phyloP scores from a whole-genome alignment of 2,797 vertebrate genomes.

The Sphenopsis melanotis region DNA sequence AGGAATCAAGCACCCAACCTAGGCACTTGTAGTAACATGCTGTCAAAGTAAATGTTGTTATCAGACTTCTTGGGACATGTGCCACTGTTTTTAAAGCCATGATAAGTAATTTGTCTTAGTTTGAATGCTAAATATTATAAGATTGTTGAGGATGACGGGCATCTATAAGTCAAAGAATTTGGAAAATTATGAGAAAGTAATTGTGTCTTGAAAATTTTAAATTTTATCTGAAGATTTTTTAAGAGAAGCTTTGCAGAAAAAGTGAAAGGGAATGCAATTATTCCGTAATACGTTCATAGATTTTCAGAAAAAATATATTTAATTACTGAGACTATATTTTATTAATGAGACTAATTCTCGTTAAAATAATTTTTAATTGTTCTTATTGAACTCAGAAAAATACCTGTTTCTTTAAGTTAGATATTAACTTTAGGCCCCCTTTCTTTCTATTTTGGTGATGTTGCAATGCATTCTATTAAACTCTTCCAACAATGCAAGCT shows the following conservation, averaged over 20 bases:
- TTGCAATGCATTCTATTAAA: background rate
- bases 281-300: rapidly evolving
- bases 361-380: background rate
- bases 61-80: background rate
- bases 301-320: background rate
- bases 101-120: background rate
- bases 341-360: background rate
- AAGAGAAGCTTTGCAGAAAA: background rate
- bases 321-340: background rate
- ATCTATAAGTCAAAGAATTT: background rate
- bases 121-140: background rate
- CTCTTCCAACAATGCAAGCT: background rate
- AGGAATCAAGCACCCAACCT: background rate
- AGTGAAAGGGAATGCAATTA: background rate
- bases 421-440: rapidly evolving
- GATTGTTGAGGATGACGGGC: background rate
- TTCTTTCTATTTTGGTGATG: background rate
- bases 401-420: background rate
- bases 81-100: background rate
- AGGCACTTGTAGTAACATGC: too few species aligned
- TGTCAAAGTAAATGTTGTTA: background rate
- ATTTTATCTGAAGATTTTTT: background rate
- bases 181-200: background rate
- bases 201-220: background rate
- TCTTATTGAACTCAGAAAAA: background rate